phyloP scores from a whole-genome alignment of 2,113 vertebrate species.

The Lepus timidus region DNA sequence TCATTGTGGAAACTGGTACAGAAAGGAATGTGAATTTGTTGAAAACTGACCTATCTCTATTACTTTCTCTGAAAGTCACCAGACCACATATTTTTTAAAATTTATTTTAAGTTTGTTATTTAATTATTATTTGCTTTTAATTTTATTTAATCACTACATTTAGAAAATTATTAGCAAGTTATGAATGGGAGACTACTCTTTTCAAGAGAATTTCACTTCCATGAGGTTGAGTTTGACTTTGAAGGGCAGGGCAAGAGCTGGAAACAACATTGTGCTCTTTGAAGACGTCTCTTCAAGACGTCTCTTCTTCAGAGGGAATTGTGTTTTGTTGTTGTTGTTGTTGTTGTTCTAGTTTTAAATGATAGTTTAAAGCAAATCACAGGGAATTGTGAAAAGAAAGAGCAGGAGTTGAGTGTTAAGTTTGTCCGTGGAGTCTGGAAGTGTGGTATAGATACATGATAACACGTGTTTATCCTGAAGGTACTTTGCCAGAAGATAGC shows the following conservation, averaged over 20 bases:
- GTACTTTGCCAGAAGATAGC: slow-evolving; percentile 54
- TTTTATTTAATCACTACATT: slow-evolving; percentile 75
- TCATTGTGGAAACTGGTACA: slow-evolving; percentile 68
- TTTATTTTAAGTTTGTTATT: slow-evolving; percentile 78
- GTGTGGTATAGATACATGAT: not conserved
- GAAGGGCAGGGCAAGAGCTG: not conserved
- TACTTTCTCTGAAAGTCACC: slow-evolving; percentile 32
- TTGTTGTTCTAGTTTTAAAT: not conserved
- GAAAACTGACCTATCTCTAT: slow-evolving; percentile 3
- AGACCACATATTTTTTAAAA: slow-evolving; percentile 58
- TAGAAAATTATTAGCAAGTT: slow-evolving; percentile 61
- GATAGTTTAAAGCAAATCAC: slow-evolving; percentile 16
- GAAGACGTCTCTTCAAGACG: not conserved
- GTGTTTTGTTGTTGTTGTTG: too few species aligned
- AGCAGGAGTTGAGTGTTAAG: not conserved
- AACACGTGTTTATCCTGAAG: slow-evolving; percentile 50
- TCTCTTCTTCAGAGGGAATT: not conserved
- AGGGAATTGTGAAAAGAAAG: not conserved
- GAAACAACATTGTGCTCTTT: not conserved
- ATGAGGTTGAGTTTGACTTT: slow-evolving; percentile 41
- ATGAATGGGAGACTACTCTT: slow-evolving; percentile 33
- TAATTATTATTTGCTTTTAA: slow-evolving; percentile 73
- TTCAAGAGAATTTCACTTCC: not conserved
- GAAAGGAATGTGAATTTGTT: slow-evolving; percentile 63
- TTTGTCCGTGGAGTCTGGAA: not conserved